Conservation (phyloP, 2,888 invertebrate species). For the Zonitis immaculata region DNA sequence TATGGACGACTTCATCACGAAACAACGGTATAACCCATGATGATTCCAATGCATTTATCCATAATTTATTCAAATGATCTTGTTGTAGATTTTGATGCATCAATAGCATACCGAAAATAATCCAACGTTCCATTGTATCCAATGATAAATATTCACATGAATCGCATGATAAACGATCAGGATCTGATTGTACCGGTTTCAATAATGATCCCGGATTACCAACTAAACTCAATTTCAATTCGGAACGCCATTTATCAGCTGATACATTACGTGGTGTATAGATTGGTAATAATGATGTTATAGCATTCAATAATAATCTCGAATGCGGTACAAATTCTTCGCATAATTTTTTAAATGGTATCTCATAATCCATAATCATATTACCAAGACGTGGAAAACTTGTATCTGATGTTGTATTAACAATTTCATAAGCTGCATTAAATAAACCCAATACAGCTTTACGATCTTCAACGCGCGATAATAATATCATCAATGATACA, state of each 20-base stretch:
- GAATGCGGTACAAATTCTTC: constrained; percentile 97
- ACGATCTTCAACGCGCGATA: constrained; percentile 97
- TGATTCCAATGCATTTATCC: constrained; percentile 87
- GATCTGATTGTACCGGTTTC: constrained; percentile 91
- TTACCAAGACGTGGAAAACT: constrained; percentile 95
- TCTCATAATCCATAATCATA: constrained; percentile 96
- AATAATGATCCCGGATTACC: constrained; percentile 92
- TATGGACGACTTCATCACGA: constrained; percentile 94
- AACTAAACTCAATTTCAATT: constrained; percentile 88
- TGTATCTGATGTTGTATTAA: constrained; percentile 78
- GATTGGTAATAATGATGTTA: constrained; percentile 82
- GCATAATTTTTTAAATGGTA: constrained; percentile 88
- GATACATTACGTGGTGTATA: constrained; percentile 86
- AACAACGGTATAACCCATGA: constrained; percentile 94
- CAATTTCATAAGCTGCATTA: constrained; percentile 96
- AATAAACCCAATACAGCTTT: constrained; percentile 96
- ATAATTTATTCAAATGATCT: constrained; percentile 80
- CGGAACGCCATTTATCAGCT: constrained; percentile 92
- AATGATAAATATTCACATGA: constrained; percentile 96
- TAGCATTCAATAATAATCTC: constrained; percentile 76
- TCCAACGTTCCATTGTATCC: constrained; percentile 95
- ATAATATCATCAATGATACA: constrained; percentile 90
- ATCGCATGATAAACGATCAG: constrained; percentile 55
- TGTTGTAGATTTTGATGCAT: constrained; percentile 83
- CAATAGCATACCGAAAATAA: constrained; percentile 89